These are phyloP conservation scores for Bolborhynchus lineola DNA, from an alignment of 2,113 vertebrate genomes.

Conservation along the genomic window DNA sequence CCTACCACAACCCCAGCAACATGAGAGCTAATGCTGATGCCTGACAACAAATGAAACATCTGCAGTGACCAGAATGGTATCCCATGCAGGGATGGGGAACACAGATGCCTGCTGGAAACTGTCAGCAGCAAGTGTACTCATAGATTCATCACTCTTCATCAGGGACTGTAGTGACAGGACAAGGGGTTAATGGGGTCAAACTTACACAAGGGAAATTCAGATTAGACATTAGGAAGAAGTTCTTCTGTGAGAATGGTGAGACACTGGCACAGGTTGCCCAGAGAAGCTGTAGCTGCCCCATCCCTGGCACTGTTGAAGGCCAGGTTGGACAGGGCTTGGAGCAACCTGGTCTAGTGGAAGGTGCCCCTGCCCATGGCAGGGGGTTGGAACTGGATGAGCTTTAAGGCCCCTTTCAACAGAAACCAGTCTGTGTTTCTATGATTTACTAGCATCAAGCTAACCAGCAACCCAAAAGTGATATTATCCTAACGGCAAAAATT, in stretches of 20 bases:
- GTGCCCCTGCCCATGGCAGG: neutral
- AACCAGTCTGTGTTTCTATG: neutral
- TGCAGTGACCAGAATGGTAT: rapidly evolving
- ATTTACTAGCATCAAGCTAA: neutral
- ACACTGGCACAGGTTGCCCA: neutral
- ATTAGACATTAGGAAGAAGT: neutral
- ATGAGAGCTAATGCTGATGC: neutral
- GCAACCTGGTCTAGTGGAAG: neutral
- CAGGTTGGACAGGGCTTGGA: no score
- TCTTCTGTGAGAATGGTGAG: neutral
- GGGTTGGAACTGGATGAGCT: neutral
- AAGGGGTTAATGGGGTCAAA: neutral
- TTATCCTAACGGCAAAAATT: neutral
- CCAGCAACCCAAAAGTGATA: neutral
- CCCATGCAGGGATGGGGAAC: rapidly evolving
- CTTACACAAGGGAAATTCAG: neutral
- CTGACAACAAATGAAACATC: neutral
- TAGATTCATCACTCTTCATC: neutral
- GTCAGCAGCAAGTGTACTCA: neutral
- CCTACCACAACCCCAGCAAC: neutral
- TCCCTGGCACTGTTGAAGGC: no score
- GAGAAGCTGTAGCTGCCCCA: no score
- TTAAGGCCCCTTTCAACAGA: neutral
- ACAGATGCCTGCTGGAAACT: neutral
- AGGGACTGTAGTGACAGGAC: neutral